Evolutionary conservation across 1,140 invertebrate species (phyloP).

Genomic region (Sarcophaga bullata): DNA sequence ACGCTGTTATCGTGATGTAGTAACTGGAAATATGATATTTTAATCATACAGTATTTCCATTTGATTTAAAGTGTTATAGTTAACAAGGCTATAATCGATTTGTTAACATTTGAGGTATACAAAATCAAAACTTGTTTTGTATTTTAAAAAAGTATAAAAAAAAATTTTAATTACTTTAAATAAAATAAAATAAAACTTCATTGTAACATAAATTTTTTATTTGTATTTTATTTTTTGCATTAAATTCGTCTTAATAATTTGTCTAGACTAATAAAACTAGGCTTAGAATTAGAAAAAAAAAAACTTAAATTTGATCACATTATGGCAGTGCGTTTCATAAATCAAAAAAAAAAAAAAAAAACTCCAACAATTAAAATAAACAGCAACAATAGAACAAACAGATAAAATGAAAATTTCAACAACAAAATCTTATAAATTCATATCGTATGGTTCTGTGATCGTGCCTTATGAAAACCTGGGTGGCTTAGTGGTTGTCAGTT

Average conservation of each 20-base stretch:
- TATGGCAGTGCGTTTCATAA: constrained; percentile 17
- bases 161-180: neutral
- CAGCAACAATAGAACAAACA: neutral
- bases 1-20: neutral
- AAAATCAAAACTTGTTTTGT: neutral
- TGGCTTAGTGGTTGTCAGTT: neutral
- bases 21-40: neutral
- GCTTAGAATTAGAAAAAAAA: neutral
- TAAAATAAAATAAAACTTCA: neutral
- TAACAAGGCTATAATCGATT: constrained; percentile 20
- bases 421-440: neutral
- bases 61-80: neutral
- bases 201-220: neutral
- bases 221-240: constrained; percentile 16
- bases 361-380: neutral
- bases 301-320: neutral
- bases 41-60: neutral
- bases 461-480: neutral
- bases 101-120: neutral
- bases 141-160: neutral
- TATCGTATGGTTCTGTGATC: no score
- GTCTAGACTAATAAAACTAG: neutral
- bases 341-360: neutral
- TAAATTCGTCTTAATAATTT: constrained; percentile 21
- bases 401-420: constrained; percentile 5